Evolutionary conservation across 1,140 invertebrate species (phyloP).

Genomic region (Drosophila busckii): DNA sequence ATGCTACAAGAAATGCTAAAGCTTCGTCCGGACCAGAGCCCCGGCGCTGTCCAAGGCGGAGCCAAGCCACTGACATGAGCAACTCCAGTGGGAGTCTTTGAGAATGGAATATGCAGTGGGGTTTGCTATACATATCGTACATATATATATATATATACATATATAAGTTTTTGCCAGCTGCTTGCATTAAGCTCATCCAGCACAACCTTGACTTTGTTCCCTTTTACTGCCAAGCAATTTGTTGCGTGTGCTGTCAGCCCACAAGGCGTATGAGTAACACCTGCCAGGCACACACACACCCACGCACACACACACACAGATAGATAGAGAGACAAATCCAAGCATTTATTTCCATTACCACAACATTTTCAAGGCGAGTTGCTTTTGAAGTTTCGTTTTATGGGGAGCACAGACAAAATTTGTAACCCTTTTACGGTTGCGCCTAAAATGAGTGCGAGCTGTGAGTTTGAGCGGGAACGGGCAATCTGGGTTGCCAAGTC

Average conservation of each 20-base stretch:
- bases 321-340: conserved; percentile 47
- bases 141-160: neutral
- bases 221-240: conserved; percentile 55
- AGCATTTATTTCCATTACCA: conserved; percentile 61
- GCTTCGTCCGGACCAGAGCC: too few relatives aligned
- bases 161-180: conserved; percentile 14
- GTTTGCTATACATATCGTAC: too few relatives aligned
- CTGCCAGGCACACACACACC: conserved; percentile 35
- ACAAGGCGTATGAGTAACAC: conserved; percentile 58
- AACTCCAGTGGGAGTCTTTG: conserved; percentile 57
- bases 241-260: conserved; percentile 46
- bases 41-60: too few relatives aligned
- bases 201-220: conserved; percentile 62
- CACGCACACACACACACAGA: conserved; percentile 1
- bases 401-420: conserved; percentile 23
- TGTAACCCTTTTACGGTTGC: conserved; percentile 58
- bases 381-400: conserved; percentile 61
- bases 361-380: conserved; percentile 32
- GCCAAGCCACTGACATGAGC: conserved; percentile 34
- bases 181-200: conserved; percentile 27
- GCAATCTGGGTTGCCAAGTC: conserved; percentile 21
- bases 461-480: neutral
- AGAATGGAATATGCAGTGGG: too few relatives aligned
- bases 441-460: conserved; percentile 24
- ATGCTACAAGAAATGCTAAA: conserved; percentile 50